phyloP scores from a whole-genome alignment of 2,113 vertebrate species.

The Silurus asotus region DNA sequence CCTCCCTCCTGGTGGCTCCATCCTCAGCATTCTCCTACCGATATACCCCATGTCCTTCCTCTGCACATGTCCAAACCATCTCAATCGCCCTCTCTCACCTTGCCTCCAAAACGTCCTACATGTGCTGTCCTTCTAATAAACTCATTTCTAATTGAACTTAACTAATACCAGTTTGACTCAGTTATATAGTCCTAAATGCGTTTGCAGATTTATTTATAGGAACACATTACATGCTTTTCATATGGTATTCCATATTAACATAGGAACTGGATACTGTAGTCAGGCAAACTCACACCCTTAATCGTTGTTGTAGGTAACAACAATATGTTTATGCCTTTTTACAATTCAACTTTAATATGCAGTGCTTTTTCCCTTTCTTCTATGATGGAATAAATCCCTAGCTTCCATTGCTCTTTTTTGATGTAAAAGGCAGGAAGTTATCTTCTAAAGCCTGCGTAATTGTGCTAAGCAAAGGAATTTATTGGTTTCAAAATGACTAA shows the following conservation, averaged over 20 bases:
- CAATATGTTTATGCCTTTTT: not conserved
- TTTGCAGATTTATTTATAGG: not conserved
- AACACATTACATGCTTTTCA: constrained; percentile 15
- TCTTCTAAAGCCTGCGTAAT: constrained; percentile 26
- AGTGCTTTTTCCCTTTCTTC: constrained; percentile 11
- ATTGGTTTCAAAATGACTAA: constrained; percentile 36
- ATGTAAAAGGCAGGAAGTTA: constrained; percentile 19
- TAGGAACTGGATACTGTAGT: not conserved
- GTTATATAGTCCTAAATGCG: not conserved
- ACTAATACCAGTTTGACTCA: not conserved
- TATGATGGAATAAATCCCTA: constrained; percentile 23
- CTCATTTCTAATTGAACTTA: not conserved
- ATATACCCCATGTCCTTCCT: too few species aligned
- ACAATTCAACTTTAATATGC: not conserved
- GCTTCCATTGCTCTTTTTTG: constrained; percentile 2
- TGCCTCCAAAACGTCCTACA: too few species aligned
- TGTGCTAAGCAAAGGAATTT: constrained; percentile 35
- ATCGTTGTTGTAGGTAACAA: not conserved
- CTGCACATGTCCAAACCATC: too few species aligned
- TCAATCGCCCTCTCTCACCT: too few species aligned
- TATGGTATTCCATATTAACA: constrained; percentile 6
- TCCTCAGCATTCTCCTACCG: too few species aligned
- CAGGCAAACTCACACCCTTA: not conserved
- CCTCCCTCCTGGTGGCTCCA: too few species aligned
- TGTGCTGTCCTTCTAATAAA: too few species aligned